Evolutionary conservation across 2,113 vertebrate genomes (phyloP).

Genomic region (Martes martes): DNA sequence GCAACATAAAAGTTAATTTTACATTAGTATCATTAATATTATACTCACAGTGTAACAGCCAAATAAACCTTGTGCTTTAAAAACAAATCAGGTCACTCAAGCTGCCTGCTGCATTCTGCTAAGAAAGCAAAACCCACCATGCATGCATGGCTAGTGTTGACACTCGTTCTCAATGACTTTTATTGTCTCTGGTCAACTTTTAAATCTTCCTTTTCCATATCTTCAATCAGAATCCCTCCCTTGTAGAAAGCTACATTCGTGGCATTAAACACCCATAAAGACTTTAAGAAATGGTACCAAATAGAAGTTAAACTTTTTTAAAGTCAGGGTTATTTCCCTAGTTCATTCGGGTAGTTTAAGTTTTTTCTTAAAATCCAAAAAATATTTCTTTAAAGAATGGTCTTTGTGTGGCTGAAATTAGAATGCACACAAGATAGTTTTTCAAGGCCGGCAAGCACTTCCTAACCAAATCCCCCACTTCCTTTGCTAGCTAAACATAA

Average conservation of each 20-base stretch:
- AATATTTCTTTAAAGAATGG: conserved; percentile 54
- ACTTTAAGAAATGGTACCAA: conserved; percentile 36
- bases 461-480: conserved; percentile 77
- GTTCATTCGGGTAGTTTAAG: conserved; percentile 56
- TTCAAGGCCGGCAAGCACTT: conserved; percentile 72
- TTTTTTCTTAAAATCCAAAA: conserved; percentile 2
- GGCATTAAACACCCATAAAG: conserved; percentile 7
- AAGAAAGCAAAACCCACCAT: conserved; percentile 68
- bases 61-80: conserved; percentile 63
- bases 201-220: conserved; percentile 54
- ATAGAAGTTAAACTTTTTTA: conserved; percentile 12
- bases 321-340: conserved; percentile 54
- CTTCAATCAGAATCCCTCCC: conserved; percentile 49
- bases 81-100: conserved; percentile 54
- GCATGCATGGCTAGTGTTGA: conserved; percentile 46
- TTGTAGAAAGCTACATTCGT: neutral
- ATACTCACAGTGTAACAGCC: conserved; percentile 51
- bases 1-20: conserved; percentile 72
- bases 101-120: conserved; percentile 31
- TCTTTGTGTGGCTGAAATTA: conserved; percentile 40
- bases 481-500: conserved; percentile 75
- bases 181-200: conserved; percentile 51
- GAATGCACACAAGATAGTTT: conserved; percentile 49
- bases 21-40: conserved; percentile 69
- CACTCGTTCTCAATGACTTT: conserved; percentile 54